Conservation (phyloP, 2,888 invertebrate species). For the Megamerina dolium region DNA sequence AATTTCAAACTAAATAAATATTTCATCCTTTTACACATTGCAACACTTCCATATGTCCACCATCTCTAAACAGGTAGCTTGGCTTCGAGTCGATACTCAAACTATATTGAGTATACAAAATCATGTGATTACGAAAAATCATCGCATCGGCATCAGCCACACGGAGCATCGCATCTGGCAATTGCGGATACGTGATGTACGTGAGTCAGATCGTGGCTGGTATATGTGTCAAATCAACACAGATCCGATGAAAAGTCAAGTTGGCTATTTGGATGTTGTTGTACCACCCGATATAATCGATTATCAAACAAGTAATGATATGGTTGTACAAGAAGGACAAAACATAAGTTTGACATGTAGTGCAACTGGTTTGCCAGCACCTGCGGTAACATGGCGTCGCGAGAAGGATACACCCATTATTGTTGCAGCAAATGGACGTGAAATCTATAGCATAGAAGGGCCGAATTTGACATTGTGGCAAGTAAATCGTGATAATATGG, state of each 20-base stretch:
- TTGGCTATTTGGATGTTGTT: constrained; percentile 79
- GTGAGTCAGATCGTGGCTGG: constrained; percentile 77
- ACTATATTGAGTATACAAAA: constrained; percentile 85
- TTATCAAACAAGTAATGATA: constrained; percentile 79
- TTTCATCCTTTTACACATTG: no score
- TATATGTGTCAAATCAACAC: constrained; percentile 94
- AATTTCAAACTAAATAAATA: no score
- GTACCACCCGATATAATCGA: constrained; percentile 84
- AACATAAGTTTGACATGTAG: constrained; percentile 82
- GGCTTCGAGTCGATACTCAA: constrained; percentile 85
- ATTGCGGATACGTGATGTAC: constrained; percentile 76
- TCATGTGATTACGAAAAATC: constrained; percentile 85
- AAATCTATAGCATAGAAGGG: constrained; percentile 42
- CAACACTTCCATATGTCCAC: no score
- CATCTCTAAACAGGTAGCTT: constrained; percentile 88
- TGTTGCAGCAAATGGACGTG: constrained; percentile 25
- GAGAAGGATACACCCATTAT: constrained; percentile 65
- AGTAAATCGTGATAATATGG: constrained; percentile 41
- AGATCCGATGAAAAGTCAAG: constrained; percentile 87
- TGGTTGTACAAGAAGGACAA: constrained; percentile 77
- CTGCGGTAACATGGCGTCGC: constrained; percentile 80
- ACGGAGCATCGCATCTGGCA: constrained; percentile 84
- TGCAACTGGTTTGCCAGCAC: constrained; percentile 79
- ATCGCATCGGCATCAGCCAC: constrained; percentile 76
- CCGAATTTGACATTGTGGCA: constrained; percentile 41